phyloP scores from a whole-genome alignment of 2,113 vertebrate species.

The Petaurus breviceps region DNA sequence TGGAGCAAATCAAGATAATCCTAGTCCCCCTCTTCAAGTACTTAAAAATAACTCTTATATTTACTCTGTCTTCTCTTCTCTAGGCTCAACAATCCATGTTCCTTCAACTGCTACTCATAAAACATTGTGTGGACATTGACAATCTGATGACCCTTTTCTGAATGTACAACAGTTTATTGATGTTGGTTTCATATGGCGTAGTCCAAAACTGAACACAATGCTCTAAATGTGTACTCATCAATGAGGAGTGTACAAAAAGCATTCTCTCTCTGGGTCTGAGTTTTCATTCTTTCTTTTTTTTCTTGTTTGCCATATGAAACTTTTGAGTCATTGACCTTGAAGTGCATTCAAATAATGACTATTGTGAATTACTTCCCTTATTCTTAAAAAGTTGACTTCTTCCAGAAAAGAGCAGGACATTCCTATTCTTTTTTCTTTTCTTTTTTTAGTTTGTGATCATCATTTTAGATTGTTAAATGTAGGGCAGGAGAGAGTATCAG shows the following conservation, averaged over 20 bases:
- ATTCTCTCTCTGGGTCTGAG: not conserved
- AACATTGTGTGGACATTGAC: constrained; percentile 14
- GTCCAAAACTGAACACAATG: not conserved
- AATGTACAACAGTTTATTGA: not conserved
- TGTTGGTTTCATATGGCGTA: not conserved
- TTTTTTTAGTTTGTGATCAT: not conserved
- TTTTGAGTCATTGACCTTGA: not conserved
- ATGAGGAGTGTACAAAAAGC: not conserved
- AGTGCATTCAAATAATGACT: not conserved
- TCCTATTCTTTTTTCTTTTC: too few relatives aligned
- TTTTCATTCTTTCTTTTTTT: not conserved
- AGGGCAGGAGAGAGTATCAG: too few relatives aligned
- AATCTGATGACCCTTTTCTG: not conserved
- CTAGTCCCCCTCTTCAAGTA: not conserved
- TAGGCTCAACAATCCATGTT: constrained; percentile 16
- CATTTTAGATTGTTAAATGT: not conserved
- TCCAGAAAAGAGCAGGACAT: not conserved
- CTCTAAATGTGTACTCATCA: not conserved
- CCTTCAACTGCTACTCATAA: not conserved
- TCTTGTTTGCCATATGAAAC: too few relatives aligned
- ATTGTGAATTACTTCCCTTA: not conserved
- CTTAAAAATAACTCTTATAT: not conserved
- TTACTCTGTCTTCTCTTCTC: constrained; percentile 27
- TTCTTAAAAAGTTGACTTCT: not conserved
- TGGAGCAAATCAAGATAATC: not conserved